Conservation (phyloP, 2,113 vertebrate species). For the Shinisaurus crocodilurus region DNA sequence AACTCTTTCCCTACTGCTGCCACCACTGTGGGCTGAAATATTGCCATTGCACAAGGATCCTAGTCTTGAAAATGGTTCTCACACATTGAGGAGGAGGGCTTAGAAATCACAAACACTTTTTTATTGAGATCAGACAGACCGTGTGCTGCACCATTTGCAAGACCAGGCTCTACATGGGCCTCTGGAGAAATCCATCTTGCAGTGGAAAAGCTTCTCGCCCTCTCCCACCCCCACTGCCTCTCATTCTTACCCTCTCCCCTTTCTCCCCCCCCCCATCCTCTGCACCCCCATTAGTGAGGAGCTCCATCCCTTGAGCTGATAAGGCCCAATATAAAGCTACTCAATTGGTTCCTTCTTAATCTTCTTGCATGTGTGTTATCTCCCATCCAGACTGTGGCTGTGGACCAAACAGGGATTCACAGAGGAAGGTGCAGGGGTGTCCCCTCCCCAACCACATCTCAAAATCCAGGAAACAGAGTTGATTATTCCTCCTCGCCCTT, state of each 20-base stretch:
- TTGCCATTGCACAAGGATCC: background rate
- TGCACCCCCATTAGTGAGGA: background rate
- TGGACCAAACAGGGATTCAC: background rate
- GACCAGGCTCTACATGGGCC: background rate
- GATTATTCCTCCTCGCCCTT: background rate
- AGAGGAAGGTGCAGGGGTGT: background rate
- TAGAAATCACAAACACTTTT: background rate
- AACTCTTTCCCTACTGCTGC: background rate
- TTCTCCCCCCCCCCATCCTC: background rate
- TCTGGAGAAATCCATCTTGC: background rate
- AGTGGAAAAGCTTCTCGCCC: background rate
- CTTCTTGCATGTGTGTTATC: background rate
- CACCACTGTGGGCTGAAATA: background rate
- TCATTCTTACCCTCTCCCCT: background rate
- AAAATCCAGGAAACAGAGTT: conserved; percentile 1
- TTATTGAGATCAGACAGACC: background rate
- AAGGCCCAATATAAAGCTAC: accelerated
- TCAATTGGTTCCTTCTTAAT: background rate
- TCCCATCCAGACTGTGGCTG: background rate
- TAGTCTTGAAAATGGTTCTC: background rate
- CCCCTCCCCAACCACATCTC: accelerated
- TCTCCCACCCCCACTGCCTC: background rate
- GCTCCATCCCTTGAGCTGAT: background rate
- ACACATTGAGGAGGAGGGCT: no score
- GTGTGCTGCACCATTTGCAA: background rate